Base-by-base conservation (phyloP, 2,113 vertebrate species). In the Enhydra lutris region DNA sequence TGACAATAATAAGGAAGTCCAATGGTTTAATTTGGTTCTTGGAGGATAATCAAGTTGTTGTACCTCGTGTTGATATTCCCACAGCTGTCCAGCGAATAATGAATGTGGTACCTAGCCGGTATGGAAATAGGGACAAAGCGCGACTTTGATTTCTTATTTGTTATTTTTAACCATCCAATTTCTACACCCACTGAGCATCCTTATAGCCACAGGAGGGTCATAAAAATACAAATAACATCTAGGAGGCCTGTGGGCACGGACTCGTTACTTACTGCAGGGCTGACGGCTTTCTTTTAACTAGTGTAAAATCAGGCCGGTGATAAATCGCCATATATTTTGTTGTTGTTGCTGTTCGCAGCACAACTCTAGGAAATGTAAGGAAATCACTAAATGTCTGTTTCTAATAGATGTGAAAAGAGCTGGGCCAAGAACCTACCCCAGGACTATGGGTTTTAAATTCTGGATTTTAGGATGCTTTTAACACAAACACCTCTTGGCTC, bases 141-240 rank as follows among this genome's bases (percentile, higher is more conserved):
- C 12, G 65, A 93, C 97, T 98, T 98, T 98, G 98, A 98, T 98
- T 98, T 98, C 95, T 97, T 98, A 98, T 98, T 98, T 98, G 97
- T 98, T 98, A 98, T 97, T 98, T 98, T 98, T 98, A 99, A 98
- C 98, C 98, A 97, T 97, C 95, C 97, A 97, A 97, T 98, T 97
- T 93, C 96, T 96, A 97, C 82, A 97, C 96, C 98, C 97, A 92
- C 86, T 96, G 98, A 97, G 98, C 98, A 98, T 98, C 97, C 91
- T 94, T 95, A 97, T 94, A 98, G 96, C 94, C 98, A 96, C 96
- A 97, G 96, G 97, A 98, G 97, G 95, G 94, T 96, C 91, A 96
- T 87, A 96, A 96, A 98, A 98, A 98, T 95, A 98, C 97, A 98
- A 98, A 98, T 93, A 97, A 98, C 95, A 97, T 42, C 91, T 3